Evolutionary conservation across 2,797 vertebrate species (phyloP).

Genomic region (Enteromius paludinosus): DNA sequence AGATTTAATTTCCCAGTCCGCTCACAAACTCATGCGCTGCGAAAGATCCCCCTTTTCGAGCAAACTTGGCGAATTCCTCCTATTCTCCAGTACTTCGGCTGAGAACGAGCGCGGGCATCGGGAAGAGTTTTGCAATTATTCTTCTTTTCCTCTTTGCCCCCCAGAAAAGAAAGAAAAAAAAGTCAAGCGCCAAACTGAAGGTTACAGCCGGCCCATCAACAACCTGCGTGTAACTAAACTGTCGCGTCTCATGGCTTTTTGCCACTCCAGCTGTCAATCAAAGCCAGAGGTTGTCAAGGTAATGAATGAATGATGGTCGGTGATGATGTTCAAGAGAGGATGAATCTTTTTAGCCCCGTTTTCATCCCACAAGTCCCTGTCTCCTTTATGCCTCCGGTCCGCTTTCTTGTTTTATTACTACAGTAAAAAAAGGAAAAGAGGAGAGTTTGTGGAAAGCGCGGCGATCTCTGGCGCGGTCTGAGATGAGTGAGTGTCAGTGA

Average conservation of each 20-base stretch:
- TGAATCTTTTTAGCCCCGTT: constrained; percentile 94
- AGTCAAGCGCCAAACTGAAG: constrained; percentile 89
- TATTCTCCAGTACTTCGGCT: constrained; percentile 85
- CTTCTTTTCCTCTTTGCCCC: constrained; percentile 82
- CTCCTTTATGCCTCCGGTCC: constrained; percentile 90
- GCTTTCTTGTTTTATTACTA: constrained; percentile 86
- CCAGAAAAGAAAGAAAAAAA: constrained; percentile 76
- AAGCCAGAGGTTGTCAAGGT: constrained; percentile 99
- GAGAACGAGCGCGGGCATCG: constrained; percentile 81
- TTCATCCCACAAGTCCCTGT: constrained; percentile 94
- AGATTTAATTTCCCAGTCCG: constrained; percentile 98
- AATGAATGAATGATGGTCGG: constrained; percentile 99
- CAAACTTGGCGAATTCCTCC: constrained; percentile 88
- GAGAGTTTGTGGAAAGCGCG: constrained; percentile 77
- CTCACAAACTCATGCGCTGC: constrained; percentile 92
- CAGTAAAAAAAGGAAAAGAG: constrained; percentile 67
- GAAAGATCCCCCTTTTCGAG: constrained; percentile 82
- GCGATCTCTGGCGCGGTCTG: constrained; percentile 82
- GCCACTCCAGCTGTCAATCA: constrained; percentile 99
- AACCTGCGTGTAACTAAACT: constrained; percentile 99
- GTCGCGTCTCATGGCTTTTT: constrained; percentile 99
- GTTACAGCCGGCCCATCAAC: constrained; percentile 98
- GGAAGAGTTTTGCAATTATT: constrained; percentile 84
- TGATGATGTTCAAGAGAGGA: constrained; percentile 96
- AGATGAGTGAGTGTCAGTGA: constrained; percentile 98